phyloP scores from a whole-genome alignment of 2,113 vertebrate genomes.

The Apodemus sylvaticus region DNA sequence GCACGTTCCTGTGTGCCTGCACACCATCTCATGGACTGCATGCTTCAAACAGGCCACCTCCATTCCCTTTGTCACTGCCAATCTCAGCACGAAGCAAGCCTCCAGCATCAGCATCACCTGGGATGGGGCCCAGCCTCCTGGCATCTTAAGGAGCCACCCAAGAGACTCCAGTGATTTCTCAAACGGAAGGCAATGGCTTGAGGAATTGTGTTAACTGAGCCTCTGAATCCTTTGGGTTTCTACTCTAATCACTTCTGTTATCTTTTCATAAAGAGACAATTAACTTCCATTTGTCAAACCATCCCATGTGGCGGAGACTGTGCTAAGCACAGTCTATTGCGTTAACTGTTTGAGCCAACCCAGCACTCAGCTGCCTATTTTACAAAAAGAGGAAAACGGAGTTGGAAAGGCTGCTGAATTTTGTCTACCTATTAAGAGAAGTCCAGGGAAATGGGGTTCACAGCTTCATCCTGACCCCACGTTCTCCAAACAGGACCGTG shows the following conservation, averaged over 20 bases:
- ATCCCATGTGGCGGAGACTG: not conserved
- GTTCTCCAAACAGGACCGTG: not conserved
- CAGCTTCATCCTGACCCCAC: too few species aligned
- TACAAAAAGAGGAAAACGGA: not conserved
- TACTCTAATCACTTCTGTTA: conserved; percentile 6
- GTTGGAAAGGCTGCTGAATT: not conserved
- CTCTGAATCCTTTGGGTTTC: not conserved
- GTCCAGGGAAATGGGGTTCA: not conserved
- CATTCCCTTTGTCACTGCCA: not conserved
- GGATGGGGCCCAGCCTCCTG: too few species aligned
- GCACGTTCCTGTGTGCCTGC: not conserved
- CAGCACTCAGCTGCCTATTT: not conserved
- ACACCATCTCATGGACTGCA: too few species aligned
- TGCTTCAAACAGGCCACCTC: not conserved
- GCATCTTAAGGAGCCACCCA: not conserved
- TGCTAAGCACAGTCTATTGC: not conserved
- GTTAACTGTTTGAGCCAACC: not conserved
- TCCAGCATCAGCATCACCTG: not conserved
- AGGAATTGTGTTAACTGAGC: not conserved
- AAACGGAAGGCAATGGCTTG: not conserved
- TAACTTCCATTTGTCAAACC: not conserved
- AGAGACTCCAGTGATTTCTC: not conserved
- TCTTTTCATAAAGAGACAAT: conserved; percentile 25
- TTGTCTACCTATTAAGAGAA: not conserved
- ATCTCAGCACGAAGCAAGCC: not conserved